Conservation (phyloP, 2,797 vertebrate species). For the Coregonus sp. region DNA sequence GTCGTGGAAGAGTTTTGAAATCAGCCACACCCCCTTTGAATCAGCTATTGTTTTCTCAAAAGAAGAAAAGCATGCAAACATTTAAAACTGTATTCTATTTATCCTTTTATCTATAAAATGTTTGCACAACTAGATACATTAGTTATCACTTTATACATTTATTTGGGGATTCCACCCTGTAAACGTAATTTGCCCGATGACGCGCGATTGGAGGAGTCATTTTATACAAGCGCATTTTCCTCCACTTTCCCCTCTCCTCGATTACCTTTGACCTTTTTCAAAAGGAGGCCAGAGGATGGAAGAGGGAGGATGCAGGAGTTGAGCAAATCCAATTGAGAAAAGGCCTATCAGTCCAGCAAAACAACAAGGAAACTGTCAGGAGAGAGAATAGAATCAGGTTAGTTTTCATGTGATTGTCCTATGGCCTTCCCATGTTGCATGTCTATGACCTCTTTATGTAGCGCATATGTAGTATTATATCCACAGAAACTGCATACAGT, state of each 20-base stretch:
- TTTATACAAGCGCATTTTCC: neutral
- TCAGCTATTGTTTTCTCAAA: neutral
- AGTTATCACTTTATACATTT: constrained; percentile 51
- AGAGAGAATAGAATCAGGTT: constrained; percentile 55
- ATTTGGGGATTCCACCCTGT: neutral
- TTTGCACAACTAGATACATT: neutral
- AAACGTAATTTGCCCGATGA: neutral
- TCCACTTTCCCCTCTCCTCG: neutral
- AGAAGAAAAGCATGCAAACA: neutral
- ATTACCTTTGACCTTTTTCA: neutral
- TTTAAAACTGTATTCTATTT: neutral
- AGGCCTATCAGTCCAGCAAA: neutral
- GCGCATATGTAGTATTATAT: constrained; percentile 66
- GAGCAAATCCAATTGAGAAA: neutral
- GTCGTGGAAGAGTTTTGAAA: too few relatives aligned
- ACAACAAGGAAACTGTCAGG: neutral
- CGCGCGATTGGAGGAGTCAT: constrained; percentile 48
- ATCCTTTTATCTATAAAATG: neutral
- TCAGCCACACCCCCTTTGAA: too few relatives aligned
- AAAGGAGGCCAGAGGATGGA: neutral
- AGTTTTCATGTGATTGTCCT: constrained; percentile 15
- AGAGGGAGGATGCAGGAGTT: neutral
- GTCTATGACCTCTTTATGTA: constrained; percentile 33
- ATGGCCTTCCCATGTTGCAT: constrained; percentile 39
- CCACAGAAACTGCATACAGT: constrained; percentile 50